Conservation (phyloP, 2,797 vertebrate genomes). For the Merluccius polli region DNA sequence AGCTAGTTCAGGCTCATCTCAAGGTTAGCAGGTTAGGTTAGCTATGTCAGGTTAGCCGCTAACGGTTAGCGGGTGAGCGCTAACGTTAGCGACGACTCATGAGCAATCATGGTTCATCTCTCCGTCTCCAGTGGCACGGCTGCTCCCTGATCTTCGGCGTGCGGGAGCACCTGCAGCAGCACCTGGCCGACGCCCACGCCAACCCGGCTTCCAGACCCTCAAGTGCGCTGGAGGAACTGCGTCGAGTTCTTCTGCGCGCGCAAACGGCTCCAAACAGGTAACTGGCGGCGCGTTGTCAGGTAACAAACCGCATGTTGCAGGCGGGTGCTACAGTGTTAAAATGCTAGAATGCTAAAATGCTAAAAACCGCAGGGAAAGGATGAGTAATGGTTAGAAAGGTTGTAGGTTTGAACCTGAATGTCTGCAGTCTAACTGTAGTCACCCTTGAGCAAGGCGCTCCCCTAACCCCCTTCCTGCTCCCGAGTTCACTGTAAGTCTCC, state of each 20-base stretch:
- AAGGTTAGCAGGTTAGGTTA: background rate
- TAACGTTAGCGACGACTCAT: no score
- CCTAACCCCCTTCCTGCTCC: no score
- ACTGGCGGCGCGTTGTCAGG: no score
- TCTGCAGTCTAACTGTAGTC: background rate
- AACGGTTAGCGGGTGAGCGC: no score
- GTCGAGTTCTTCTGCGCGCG: slow-evolving; percentile 84
- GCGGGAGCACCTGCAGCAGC: slow-evolving; percentile 88
- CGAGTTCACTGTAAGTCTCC: no score
- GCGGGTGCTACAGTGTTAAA: background rate
- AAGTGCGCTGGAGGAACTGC: slow-evolving; percentile 96
- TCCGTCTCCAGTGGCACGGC: slow-evolving; percentile 68
- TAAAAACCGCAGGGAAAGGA: background rate
- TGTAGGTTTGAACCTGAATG: no score
- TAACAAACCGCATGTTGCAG: no score
- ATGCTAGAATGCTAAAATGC: no score
- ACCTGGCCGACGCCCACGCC: slow-evolving; percentile 83
- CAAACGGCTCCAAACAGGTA: slow-evolving; percentile 88
- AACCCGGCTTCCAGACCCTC: slow-evolving; percentile 77
- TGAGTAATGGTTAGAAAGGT: background rate
- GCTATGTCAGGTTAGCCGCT: no score
- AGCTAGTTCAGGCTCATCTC: no score
- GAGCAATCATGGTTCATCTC: background rate
- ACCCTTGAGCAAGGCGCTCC: background rate
- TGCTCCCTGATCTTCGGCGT: slow-evolving; percentile 89